Evolutionary conservation across 2,888 invertebrate genomes (phyloP), one percentile per base, ranked within the genome.

Genomic region (Dryobota labecula): DNA sequence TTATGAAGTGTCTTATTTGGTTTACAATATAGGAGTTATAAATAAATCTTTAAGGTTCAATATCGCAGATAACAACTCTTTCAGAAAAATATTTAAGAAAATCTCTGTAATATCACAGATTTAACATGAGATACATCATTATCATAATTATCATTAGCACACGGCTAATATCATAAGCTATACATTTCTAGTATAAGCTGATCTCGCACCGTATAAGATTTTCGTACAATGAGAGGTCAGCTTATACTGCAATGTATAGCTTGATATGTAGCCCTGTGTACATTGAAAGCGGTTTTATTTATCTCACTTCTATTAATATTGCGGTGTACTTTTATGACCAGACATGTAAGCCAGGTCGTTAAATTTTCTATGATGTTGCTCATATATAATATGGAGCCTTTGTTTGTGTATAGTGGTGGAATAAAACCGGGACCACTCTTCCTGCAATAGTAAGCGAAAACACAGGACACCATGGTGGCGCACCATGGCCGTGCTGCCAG

Each of bases 281-380:
- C 33, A 72, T 72, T 49, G 38, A 65, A 62, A 68, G 57, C 43
- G 30, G 68, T 82, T 82, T 71, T 63, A 66, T 78, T 38, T 56
- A 62, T 54, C 30, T 54, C 54, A 24, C 64, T 58, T 65, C 58
- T 68, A 79, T 83, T 73, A 63, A 80, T 73, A 67, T 74, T 66
- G 68, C 58, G 41, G 15, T 51, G 51, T 54, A 56, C 33, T 65
- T 83, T 83, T 77, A 84, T 82, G 67, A 62, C n/a, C 43, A 20
- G 20, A 71, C 56, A 64, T 67, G 67, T 78, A 72, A 78, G 63
- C 70, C 58, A 27, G 38, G 51, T 78, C 75, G 61, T 84, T 80
- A 83, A 84, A 41, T 75, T 57, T 58, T 53, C 51, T 62, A 62
- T 65, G 57, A 4, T 66, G 24, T 60, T 56, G 65, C 27, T 61